phyloP scores from a whole-genome alignment of 2,797 vertebrate species.

The Staurois parvus region DNA sequence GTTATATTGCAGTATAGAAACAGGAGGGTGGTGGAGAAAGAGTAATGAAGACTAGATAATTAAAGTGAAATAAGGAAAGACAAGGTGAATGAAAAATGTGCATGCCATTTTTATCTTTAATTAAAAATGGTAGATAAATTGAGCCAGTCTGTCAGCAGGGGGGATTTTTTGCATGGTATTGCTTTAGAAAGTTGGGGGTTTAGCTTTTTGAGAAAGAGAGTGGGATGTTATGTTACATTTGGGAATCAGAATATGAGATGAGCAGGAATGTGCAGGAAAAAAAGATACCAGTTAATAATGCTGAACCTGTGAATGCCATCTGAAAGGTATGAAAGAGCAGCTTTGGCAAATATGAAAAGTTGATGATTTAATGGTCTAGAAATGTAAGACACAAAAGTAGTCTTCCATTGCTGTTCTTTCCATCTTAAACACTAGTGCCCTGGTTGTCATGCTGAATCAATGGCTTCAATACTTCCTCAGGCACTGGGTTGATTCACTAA shows the following conservation, averaged over 20 bases:
- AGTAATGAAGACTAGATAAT: slow-evolving; percentile 62
- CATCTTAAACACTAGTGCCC: not conserved
- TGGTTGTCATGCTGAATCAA: too few relatives aligned
- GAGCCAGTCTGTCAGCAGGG: slow-evolving; percentile 49
- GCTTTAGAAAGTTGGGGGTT: slow-evolving; percentile 45
- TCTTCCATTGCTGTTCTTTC: not conserved
- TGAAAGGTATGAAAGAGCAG: not conserved
- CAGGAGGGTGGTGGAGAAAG: slow-evolving; percentile 52
- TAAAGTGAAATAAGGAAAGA: slow-evolving; percentile 62
- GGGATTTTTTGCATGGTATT: slow-evolving; percentile 39
- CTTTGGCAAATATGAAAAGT: not conserved
- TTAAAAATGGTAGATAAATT: slow-evolving; percentile 61
- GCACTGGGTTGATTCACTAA: too few relatives aligned
- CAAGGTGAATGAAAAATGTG: slow-evolving; percentile 61
- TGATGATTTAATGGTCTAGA: not conserved
- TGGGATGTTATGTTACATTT: not conserved
- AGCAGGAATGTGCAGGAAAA: not conserved
- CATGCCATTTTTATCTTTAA: slow-evolving; percentile 62
- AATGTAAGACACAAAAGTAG: not conserved
- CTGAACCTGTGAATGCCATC: not conserved
- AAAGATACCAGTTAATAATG: not conserved
- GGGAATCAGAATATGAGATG: not conserved
- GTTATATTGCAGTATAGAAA: slow-evolving; percentile 53
- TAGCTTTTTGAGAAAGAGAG: not conserved
- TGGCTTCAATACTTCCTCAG: too few relatives aligned